Conservation (phyloP, 2,888 invertebrate genomes). For the Athalia circularis region DNA sequence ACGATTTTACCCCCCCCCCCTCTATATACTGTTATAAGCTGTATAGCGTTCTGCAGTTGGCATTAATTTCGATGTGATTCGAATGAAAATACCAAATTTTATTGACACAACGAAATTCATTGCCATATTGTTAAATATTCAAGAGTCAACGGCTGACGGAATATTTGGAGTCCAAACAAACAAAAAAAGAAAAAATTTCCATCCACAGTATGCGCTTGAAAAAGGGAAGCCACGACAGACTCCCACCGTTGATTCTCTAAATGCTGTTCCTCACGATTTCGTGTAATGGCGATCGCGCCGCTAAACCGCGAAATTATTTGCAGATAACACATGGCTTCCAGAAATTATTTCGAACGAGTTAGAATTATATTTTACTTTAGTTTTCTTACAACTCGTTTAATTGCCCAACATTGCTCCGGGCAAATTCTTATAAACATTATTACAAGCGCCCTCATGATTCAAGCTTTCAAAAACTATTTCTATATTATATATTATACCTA, state of each 20-base stretch:
- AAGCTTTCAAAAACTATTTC: slow-evolving; percentile 5
- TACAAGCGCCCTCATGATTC: background rate
- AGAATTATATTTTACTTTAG: too few relatives aligned
- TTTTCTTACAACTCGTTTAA: too few relatives aligned
- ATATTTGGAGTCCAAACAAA: background rate
- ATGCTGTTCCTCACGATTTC: too few relatives aligned
- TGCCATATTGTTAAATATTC: slow-evolving; percentile 14
- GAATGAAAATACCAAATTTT: slow-evolving; percentile 23
- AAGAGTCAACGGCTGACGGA: slow-evolving; percentile 21
- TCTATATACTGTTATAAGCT: too few relatives aligned
- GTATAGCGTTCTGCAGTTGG: background rate
- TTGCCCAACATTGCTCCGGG: too few relatives aligned
- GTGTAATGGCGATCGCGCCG: too few relatives aligned
- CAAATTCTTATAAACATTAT: too few relatives aligned
- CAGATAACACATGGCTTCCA: too few relatives aligned
- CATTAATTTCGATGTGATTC: slow-evolving; percentile 4
- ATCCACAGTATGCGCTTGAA: too few relatives aligned
- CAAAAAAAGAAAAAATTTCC: background rate
- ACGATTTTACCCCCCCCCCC: too few relatives aligned
- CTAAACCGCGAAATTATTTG: too few relatives aligned
- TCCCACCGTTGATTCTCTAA: background rate
- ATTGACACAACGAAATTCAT: slow-evolving; percentile 1
- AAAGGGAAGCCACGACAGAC: background rate
- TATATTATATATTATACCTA: background rate
- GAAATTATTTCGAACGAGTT: too few relatives aligned